Evolutionary conservation across 2,113 vertebrate species (phyloP).

Genomic region (Furnarius figulus): DNA sequence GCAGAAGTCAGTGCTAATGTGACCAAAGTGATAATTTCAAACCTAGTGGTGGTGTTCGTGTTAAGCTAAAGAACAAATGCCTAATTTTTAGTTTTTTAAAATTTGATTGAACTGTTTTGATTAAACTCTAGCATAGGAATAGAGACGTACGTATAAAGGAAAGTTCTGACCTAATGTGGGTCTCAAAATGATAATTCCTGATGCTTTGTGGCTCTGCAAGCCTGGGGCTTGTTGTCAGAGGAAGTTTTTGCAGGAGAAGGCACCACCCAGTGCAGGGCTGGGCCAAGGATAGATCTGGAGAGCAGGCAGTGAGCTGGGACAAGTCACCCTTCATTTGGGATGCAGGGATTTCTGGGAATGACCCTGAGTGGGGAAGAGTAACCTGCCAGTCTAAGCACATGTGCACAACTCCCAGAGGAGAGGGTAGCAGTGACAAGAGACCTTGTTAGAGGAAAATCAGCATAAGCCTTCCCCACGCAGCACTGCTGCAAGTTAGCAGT

Average conservation of each 20-base stretch:
- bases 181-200: background rate
- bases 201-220: background rate
- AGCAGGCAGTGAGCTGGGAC: background rate
- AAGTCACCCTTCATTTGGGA: background rate
- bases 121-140: background rate
- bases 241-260: background rate
- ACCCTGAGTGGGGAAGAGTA: background rate
- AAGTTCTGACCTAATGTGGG: background rate
- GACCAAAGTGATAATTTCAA: background rate
- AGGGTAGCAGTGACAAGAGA: background rate
- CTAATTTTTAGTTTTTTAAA: background rate
- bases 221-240: background rate
- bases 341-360: background rate
- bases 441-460: slow-evolving; percentile 20
- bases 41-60: background rate
- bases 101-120: background rate
- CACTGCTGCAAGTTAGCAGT: background rate
- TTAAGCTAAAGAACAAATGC: background rate
- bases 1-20: background rate
- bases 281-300: background rate
- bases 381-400: background rate
- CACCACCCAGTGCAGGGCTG: background rate
- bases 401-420: background rate
- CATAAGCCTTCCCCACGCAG: background rate
- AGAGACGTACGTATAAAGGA: background rate